A percentile compares a stretch with the other conserved stretches of the same genome.
These are phyloP conservation scores for crab-eating macaque (Macaca fascicularis) DNA, from an alignment of 2,113 vertebrate genomes.

Conservation along the genomic window T2T-MFA8v1.1 NC_088391.1:16581501-16582000, in stretches of 20 bases:
- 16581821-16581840: constrained; percentile 45
- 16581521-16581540: too few species aligned
- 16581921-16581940: neutral
- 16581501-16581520: too few species aligned
- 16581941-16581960: neutral
- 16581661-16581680: constrained; percentile 85
- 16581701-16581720: constrained; percentile 98
- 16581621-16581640: neutral
- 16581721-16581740: constrained; percentile 96
- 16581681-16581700: constrained; percentile 98
- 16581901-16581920: neutral
- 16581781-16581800: constrained; percentile 98
- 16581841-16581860: neutral
- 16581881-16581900: neutral
- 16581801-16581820: constrained; percentile 96
- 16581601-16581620: neutral
- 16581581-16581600: neutral
- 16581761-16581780: constrained; percentile 98
- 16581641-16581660: neutral
- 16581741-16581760: constrained; percentile 97
- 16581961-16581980: neutral
- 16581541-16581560: too few species aligned
- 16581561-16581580: neutral
- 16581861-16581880: neutral
- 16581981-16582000: neutral